phyloP scores from a whole-genome alignment of 2,113 vertebrate genomes.

The Platichthys stellatus region DNA sequence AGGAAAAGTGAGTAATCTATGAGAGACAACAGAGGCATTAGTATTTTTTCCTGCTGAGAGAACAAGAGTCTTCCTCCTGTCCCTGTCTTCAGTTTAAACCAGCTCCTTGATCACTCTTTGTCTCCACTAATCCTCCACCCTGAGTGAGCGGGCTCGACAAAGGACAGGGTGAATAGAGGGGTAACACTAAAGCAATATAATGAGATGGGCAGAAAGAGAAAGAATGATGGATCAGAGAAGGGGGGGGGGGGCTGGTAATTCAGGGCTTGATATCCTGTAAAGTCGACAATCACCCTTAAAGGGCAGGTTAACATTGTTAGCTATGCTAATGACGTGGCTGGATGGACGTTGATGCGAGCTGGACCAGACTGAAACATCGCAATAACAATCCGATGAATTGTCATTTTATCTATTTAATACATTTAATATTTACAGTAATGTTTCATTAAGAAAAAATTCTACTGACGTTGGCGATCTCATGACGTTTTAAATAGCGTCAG shows the following conservation, averaged over 20 bases:
- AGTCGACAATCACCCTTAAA: too few species aligned
- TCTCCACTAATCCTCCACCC: slow-evolving; percentile 64
- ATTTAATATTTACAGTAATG: too few species aligned
- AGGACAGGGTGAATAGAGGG: slow-evolving; percentile 4
- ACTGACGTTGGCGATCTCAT: too few species aligned
- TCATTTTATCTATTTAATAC: too few species aligned
- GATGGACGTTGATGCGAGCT: too few species aligned
- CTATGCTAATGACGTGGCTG: too few species aligned
- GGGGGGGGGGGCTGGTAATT: not conserved
- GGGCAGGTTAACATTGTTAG: too few species aligned
- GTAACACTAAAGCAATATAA: slow-evolving; percentile 24
- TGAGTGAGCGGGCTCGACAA: slow-evolving; percentile 29
- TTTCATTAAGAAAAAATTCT: too few species aligned
- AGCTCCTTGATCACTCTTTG: slow-evolving; percentile 58
- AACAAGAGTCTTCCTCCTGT: slow-evolving; percentile 49
- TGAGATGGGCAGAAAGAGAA: slow-evolving; percentile 2
- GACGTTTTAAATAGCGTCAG: too few species aligned
- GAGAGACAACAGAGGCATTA: slow-evolving; percentile 51
- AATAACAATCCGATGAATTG: not conserved
- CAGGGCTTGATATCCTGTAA: too few species aligned
- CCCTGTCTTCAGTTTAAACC: slow-evolving; percentile 29
- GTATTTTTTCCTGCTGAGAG: slow-evolving; percentile 46
- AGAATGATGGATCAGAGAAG: slow-evolving; percentile 16
- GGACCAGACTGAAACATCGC: not conserved
- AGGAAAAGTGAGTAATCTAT: slow-evolving; percentile 41